phyloP scores from a whole-genome alignment of 1,140 invertebrate genomes.

The Sesamia nonagrioides region DNA sequence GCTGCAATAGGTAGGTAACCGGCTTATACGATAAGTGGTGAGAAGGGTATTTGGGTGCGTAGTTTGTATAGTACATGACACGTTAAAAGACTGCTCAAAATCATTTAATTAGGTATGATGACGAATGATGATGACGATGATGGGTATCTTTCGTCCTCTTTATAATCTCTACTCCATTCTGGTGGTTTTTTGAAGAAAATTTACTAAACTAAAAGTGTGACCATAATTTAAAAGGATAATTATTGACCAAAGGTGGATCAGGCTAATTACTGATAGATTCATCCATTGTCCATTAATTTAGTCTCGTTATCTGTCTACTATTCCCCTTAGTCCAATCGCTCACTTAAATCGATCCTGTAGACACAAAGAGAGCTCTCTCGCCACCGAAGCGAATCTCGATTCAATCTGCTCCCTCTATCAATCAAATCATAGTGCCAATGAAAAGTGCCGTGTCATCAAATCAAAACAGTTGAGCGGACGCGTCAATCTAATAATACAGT shows the following conservation, averaged over 20 bases:
- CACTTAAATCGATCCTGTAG: slow-evolving; percentile 22
- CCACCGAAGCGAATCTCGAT: slow-evolving; percentile 27
- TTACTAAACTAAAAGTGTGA: background rate
- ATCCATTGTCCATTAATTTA: too few relatives aligned
- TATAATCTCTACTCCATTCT: too few relatives aligned
- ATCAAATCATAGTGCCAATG: slow-evolving; percentile 29
- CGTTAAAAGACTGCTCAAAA: too few relatives aligned
- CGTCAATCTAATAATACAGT: slow-evolving; percentile 38
- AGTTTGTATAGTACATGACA: too few relatives aligned
- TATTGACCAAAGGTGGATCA: too few relatives aligned
- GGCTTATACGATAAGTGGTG: background rate
- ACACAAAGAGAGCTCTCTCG: slow-evolving; percentile 18
- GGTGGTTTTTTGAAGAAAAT: too few relatives aligned
- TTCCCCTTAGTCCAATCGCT: background rate
- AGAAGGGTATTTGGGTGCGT: too few relatives aligned
- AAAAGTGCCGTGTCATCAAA: slow-evolving; percentile 46
- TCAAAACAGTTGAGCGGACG: slow-evolving; percentile 44
- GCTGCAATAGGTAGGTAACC: background rate
- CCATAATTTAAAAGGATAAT: too few relatives aligned
- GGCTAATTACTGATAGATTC: background rate
- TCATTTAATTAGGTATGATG: too few relatives aligned
- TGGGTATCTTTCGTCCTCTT: too few relatives aligned
- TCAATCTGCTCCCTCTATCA: slow-evolving; percentile 36
- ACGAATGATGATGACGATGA: too few relatives aligned
- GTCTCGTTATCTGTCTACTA: background rate